Evolutionary conservation across 2,113 vertebrate species (phyloP).

Genomic region (Ardeotis arabs): DNA sequence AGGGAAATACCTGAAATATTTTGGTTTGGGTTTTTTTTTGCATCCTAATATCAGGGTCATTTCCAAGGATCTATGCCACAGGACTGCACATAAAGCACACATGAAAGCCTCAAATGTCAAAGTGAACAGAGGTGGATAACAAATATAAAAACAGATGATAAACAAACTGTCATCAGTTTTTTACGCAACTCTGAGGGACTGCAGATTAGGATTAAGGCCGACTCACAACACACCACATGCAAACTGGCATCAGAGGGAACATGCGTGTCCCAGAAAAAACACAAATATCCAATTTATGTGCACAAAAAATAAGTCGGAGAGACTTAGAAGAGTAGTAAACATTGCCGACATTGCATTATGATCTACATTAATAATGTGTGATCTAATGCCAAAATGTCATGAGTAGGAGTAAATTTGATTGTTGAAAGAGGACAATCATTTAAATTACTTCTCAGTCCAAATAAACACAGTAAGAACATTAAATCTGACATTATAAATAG

Average conservation of each 20-base stretch:
- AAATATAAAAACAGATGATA: not conserved
- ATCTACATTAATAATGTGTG: not conserved
- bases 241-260: conserved; percentile 7
- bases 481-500: not conserved
- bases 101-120: not conserved
- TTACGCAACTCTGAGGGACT: not conserved
- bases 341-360: not conserved
- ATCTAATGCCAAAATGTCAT: not conserved
- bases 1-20: not conserved
- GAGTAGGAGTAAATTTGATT: not conserved
- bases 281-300: not conserved
- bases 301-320: not conserved
- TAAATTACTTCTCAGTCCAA: not conserved
- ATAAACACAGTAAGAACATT: not conserved
- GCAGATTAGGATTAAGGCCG: not conserved
- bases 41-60: not conserved
- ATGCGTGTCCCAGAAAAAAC: not conserved
- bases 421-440: not conserved
- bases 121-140: not conserved
- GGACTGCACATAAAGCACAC: not conserved
- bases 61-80: not conserved
- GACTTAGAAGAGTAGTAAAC: not conserved
- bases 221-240: not conserved
- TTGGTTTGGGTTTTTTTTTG: not conserved
- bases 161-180: not conserved